A percentile compares a stretch with the other conserved stretches of the same genome.
phyloP scores from a whole-genome alignment of 2,888 invertebrate species.

The Xylota sylvarum region DNA sequence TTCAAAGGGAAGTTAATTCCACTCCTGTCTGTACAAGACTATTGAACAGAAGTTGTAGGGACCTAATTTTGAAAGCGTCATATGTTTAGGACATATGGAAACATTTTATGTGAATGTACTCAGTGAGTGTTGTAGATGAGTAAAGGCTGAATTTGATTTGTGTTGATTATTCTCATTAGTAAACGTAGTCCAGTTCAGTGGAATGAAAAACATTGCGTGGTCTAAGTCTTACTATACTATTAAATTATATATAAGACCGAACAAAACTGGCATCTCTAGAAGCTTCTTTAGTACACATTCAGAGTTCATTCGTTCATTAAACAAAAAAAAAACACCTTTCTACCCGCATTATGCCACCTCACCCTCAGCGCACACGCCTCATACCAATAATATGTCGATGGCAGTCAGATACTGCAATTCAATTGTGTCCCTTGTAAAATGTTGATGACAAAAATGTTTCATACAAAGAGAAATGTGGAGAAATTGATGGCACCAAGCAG shows the following conservation, averaged over 20 bases:
- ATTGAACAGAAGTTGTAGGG: background rate
- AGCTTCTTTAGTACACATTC: background rate
- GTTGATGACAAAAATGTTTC: conserved; percentile 50
- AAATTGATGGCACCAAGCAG: conserved; percentile 43
- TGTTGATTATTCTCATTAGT: too few species aligned
- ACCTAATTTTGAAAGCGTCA: background rate
- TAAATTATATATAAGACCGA: background rate
- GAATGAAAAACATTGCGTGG: too few species aligned
- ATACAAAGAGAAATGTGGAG: background rate
- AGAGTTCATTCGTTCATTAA: background rate
- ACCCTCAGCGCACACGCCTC: conserved; percentile 44
- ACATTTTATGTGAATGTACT: too few species aligned
- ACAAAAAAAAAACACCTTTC: conserved; percentile 32
- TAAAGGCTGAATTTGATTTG: too few species aligned
- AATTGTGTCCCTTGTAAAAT: conserved; percentile 38
- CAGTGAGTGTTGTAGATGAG: background rate
- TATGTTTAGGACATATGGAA: conserved; percentile 9
- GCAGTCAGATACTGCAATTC: conserved; percentile 41
- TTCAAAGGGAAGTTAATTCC: background rate
- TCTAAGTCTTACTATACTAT: too few species aligned
- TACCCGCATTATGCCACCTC: conserved; percentile 44
- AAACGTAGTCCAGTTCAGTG: too few species aligned
- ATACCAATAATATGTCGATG: conserved; percentile 29
- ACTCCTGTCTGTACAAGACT: background rate
- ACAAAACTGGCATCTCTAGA: too few species aligned